Conservation (phyloP, 2,888 invertebrate genomes). For the Scaptomyza cyrtandrae region DNA sequence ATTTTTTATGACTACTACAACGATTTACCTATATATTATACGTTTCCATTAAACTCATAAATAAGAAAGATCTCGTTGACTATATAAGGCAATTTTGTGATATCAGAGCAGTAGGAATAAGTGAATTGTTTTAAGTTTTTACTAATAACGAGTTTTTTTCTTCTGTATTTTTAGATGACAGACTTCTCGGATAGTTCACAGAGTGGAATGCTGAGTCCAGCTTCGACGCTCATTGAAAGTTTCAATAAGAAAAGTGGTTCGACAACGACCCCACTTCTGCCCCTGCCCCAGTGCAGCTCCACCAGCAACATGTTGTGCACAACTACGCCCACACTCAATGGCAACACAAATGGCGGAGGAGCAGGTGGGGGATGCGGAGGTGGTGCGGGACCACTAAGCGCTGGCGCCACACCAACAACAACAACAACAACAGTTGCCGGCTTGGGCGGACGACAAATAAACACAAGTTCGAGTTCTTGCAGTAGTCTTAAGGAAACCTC, state of each 20-base stretch:
- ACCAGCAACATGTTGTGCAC: slow-evolving; percentile 30
- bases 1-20: slow-evolving; percentile 2
- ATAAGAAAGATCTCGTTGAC: neutral
- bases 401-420: slow-evolving; percentile 32
- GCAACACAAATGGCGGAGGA: slow-evolving; percentile 35
- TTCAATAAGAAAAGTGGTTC: slow-evolving; percentile 87
- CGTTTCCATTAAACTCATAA: neutral
- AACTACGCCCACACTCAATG: slow-evolving; percentile 44
- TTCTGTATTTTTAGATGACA: slow-evolving; percentile 80
- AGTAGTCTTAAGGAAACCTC: slow-evolving; percentile 85
- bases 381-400: slow-evolving; percentile 35
- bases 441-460: slow-evolving; percentile 73
- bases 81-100: neutral
- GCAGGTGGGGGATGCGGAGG: slow-evolving; percentile 8
- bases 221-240: slow-evolving; percentile 90
- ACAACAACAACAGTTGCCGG: slow-evolving; percentile 34
- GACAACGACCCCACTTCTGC: slow-evolving; percentile 37
- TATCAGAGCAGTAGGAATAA: too few species aligned
- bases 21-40: slow-evolving; percentile 8
- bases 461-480: slow-evolving; percentile 82
- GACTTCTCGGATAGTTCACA: slow-evolving; percentile 85
- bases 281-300: slow-evolving; percentile 69
- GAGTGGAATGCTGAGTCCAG: slow-evolving; percentile 84
- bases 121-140: neutral
- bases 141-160: neutral